These are phyloP conservation scores for Orthosia gothica DNA, from an alignment of 2,888 invertebrate genomes.

Conservation along the genomic window DNA sequence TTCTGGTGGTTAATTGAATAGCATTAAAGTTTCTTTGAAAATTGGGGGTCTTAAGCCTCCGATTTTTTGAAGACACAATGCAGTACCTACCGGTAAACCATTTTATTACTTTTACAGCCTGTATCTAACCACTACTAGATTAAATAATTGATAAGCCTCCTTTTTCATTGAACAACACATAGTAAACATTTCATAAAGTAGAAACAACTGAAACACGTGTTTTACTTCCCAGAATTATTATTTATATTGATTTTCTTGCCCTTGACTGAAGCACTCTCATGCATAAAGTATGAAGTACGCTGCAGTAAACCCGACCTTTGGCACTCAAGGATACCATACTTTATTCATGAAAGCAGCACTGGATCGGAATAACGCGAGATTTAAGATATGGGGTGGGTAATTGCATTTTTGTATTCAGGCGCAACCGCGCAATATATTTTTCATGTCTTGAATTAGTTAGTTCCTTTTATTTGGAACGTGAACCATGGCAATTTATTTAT, in stretches of 20 bases:
- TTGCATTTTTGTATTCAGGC: slow-evolving; percentile 18
- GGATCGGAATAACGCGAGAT: slow-evolving; percentile 21
- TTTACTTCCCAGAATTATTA: slow-evolving; percentile 39
- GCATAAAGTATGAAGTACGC: slow-evolving; percentile 56
- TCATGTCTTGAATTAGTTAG: neutral
- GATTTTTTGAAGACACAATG: neutral
- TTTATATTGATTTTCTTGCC: slow-evolving; percentile 49
- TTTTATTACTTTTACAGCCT: neutral
- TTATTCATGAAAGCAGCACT: slow-evolving; percentile 47
- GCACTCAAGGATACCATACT: slow-evolving; percentile 44
- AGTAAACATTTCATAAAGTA: neutral
- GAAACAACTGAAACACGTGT: slow-evolving; percentile 40
- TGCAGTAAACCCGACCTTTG: slow-evolving; percentile 59
- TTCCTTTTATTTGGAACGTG: neutral
- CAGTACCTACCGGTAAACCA: neutral
- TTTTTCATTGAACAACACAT: neutral
- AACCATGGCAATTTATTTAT: slow-evolving; percentile 22
- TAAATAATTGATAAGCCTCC: neutral
- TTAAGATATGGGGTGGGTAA: slow-evolving; percentile 22
- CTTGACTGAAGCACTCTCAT: slow-evolving; percentile 53
- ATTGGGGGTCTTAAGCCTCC: no score
- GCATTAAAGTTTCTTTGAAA: neutral
- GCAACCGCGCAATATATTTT: neutral
- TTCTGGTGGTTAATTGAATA: neutral
- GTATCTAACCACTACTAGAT: neutral